Evolutionary conservation across 2,888 invertebrate genomes (phyloP).

Genomic region (Drosophila sordidapex): DNA sequence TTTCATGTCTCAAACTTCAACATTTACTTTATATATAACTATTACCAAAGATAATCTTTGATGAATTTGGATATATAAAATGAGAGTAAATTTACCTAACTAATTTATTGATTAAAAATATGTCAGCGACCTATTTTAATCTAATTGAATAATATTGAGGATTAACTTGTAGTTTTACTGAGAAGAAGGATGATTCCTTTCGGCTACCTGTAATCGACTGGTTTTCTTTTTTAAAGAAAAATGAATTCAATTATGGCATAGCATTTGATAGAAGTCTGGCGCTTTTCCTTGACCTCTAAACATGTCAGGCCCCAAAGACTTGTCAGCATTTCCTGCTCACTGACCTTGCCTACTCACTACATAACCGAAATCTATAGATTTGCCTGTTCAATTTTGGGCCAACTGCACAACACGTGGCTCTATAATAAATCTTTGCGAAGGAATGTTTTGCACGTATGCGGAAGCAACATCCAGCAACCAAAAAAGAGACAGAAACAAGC

Average conservation of each 20-base stretch:
- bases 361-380: conserved; percentile 28
- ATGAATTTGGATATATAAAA: not conserved
- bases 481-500: conserved; percentile 23
- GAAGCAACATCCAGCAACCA: conserved; percentile 29
- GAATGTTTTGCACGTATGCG: conserved; percentile 65
- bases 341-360: conserved; percentile 47
- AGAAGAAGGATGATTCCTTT: not conserved
- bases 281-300: conserved; percentile 1
- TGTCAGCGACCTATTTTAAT: not conserved
- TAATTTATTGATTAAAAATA: not conserved
- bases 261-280: not conserved
- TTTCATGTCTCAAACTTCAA: conserved; percentile 13
- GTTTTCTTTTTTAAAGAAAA: not conserved
- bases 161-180: not conserved
- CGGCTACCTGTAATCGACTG: too few relatives aligned
- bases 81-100: too few relatives aligned
- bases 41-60: not conserved
- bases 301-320: not conserved
- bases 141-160: not conserved
- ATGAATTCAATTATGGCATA: not conserved
- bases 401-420: conserved; percentile 58
- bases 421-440: conserved; percentile 66
- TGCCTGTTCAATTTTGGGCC: conserved; percentile 32
- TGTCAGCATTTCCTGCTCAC: conserved; percentile 13
- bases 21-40: not conserved